Conservation (phyloP, 2,797 vertebrate genomes). For the Neosalanx taihuensis region DNA sequence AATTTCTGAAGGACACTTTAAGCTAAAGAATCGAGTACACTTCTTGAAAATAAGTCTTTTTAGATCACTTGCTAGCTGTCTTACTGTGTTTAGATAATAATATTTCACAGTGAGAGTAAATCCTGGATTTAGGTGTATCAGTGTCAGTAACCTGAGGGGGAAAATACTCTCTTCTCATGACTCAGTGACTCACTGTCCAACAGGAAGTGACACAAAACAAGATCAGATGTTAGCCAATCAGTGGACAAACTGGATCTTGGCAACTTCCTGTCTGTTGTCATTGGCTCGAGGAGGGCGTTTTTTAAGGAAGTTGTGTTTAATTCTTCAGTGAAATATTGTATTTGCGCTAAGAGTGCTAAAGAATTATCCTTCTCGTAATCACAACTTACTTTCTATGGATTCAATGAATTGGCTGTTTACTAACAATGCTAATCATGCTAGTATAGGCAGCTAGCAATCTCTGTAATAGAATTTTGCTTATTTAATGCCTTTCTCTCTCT, state of each 20-base stretch:
- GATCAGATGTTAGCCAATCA: constrained; percentile 52
- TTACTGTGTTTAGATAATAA: neutral
- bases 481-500: neutral
- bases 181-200: constrained; percentile 39
- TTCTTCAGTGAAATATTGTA: no score
- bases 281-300: neutral
- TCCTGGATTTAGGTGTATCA: neutral
- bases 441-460: neutral
- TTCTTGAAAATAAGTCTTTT: no score
- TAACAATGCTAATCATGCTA: neutral
- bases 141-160: constrained; percentile 28
- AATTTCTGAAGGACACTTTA: no score
- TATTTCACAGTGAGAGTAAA: neutral
- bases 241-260: constrained; percentile 30
- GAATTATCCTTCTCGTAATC: neutral
- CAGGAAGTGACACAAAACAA: constrained; percentile 47
- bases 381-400: neutral
- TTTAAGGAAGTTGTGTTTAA: no score
- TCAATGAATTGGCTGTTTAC: neutral
- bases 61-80: no score
- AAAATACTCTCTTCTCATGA: constrained; percentile 38
- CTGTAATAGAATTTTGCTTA: no score
- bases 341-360: no score
- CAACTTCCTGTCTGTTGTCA: constrained; percentile 8
- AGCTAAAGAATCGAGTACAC: neutral